Conservation (phyloP, 1,140 invertebrate species). For the Pachyrhynchus sulphureomaculatus region DNA sequence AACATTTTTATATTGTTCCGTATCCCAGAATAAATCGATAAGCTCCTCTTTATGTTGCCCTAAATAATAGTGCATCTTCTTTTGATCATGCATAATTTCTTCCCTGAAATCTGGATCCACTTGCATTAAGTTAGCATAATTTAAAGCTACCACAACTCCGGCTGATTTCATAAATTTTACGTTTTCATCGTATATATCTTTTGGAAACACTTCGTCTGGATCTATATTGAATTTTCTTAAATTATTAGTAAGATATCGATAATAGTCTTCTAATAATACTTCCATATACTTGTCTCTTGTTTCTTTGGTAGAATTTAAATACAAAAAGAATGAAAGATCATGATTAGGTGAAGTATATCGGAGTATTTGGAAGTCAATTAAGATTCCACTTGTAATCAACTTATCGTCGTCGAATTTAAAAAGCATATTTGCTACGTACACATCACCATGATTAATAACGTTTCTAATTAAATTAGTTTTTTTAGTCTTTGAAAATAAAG, state of each 20-base stretch:
- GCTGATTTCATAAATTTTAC: conserved; percentile 1
- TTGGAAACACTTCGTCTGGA: conserved; percentile 8
- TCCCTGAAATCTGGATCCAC: conserved; percentile 5
- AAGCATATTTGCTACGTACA: conserved; percentile 66
- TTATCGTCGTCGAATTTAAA: conserved; percentile 54
- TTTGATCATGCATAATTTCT: no score
- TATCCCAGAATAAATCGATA: no score
- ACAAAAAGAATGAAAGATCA: conserved; percentile 57
- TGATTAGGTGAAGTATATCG: conserved; percentile 56
- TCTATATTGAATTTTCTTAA: conserved; percentile 3
- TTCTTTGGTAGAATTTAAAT: conserved; percentile 54
- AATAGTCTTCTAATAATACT: conserved; percentile 10
- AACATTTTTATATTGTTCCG: no score
- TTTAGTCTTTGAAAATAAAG: conserved; percentile 42
- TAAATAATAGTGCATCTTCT: no score
- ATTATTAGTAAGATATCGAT: conserved; percentile 2
- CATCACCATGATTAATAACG: conserved; percentile 60
- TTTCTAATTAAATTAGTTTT: conserved; percentile 57
- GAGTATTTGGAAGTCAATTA: conserved; percentile 66
- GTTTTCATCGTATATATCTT: neutral
- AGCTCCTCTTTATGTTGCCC: no score
- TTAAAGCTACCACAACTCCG: neutral
- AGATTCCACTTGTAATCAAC: conserved; percentile 48
- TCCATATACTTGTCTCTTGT: conserved; percentile 37
- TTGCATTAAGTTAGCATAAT: neutral